These are phyloP conservation scores for Daubentonia madagascariensis DNA, from an alignment of 2,113 vertebrate genomes.

Conservation along the genomic window DNA sequence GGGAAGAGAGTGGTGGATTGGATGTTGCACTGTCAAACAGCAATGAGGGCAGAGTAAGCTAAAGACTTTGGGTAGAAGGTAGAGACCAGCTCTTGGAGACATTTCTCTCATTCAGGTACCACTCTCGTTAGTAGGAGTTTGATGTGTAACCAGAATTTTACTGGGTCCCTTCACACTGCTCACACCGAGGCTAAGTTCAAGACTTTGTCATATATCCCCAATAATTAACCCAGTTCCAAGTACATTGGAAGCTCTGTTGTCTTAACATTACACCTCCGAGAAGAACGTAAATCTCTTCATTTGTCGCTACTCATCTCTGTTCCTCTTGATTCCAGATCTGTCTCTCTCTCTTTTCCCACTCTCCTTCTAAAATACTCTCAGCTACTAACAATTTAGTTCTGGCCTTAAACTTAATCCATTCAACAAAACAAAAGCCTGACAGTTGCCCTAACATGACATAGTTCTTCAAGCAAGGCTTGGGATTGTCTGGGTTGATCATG, in stretches of 20 bases:
- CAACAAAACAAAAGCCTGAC: not conserved
- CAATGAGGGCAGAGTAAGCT: not conserved
- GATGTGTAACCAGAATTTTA: not conserved
- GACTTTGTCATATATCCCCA: not conserved
- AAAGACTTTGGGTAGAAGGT: not conserved
- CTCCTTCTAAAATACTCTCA: not conserved
- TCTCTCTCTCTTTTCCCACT: not conserved
- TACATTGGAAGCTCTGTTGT: not conserved
- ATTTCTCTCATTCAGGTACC: not conserved
- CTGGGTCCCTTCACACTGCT: not conserved
- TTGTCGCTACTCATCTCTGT: not conserved
- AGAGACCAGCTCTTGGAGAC: not conserved
- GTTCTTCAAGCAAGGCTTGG: not conserved
- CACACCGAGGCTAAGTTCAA: not conserved
- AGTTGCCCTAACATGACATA: not conserved
- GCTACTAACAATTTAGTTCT: not conserved
- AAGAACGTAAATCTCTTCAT: not conserved
- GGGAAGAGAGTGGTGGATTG: not conserved
- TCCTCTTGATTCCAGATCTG: not conserved
- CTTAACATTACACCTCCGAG: not conserved
- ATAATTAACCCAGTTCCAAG: not conserved
- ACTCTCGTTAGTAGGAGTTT: not conserved
- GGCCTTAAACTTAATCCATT: not conserved
- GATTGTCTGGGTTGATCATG: not conserved
- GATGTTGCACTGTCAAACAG: not conserved